A percentile compares a stretch with the other conserved stretches of the same genome.
These are phyloP conservation scores for Harpalus rufipes DNA, from an alignment of 2,888 invertebrate species.

Conservation along the genomic window DNA sequence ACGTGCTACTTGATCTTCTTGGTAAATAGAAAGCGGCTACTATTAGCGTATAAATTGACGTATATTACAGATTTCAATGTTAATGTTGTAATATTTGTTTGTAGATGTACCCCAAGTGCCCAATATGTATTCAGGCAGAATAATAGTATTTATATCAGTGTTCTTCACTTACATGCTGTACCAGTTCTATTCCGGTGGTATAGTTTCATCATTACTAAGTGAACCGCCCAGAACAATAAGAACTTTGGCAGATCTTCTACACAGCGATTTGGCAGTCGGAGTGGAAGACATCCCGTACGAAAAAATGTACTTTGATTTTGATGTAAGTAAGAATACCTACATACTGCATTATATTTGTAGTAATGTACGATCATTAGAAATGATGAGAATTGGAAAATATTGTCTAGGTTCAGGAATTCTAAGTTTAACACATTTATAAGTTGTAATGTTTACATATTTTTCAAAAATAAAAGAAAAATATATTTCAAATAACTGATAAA, in stretches of 20 bases:
- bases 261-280: constrained; percentile 81
- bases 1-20: no score
- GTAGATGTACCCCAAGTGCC: constrained; percentile 57
- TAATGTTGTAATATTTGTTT: constrained; percentile 3
- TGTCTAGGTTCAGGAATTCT: no score
- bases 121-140: constrained; percentile 63
- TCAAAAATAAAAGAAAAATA: no score
- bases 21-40: no score
- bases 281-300: constrained; percentile 83
- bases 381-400: no score
- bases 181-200: constrained; percentile 85
- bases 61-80: not conserved
- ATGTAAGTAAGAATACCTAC: not conserved
- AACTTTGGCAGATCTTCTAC: constrained; percentile 80
- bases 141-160: constrained; percentile 55
- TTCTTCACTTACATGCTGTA: constrained; percentile 82
- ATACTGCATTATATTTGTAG: no score
- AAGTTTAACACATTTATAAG: no score
- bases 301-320: constrained; percentile 80
- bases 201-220: constrained; percentile 83
- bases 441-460: no score
- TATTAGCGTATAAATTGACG: no score
- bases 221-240: constrained; percentile 82
- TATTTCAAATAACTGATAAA: no score
- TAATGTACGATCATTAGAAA: no score